Evolutionary conservation across 2,888 invertebrate genomes (phyloP).

Genomic region (Ochlodes sylvanus): DNA sequence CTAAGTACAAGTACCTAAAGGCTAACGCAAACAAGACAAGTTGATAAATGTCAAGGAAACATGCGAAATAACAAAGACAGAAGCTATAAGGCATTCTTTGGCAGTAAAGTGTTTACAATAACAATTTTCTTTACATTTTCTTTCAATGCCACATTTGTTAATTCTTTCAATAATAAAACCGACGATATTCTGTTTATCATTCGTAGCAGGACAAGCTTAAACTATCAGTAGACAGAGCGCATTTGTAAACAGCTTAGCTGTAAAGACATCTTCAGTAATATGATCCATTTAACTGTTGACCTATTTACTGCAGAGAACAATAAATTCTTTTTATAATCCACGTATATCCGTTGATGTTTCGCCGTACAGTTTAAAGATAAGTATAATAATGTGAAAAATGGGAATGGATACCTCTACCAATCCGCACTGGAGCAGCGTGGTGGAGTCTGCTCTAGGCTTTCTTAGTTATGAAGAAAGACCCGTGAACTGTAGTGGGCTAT

Average conservation of each 20-base stretch:
- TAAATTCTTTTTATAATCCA: constrained; percentile 6
- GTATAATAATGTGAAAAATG: background rate
- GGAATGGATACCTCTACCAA: too few species aligned
- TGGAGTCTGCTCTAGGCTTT: too few species aligned
- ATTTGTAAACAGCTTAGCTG: constrained; percentile 2
- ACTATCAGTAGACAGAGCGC: background rate
- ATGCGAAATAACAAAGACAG: background rate
- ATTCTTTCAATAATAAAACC: background rate
- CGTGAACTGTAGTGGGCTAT: too few species aligned
- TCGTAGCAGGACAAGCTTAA: background rate
- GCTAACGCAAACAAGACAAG: too few species aligned
- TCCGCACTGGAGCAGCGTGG: too few species aligned
- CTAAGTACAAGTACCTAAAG: too few species aligned
- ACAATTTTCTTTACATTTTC: background rate
- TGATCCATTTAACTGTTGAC: constrained; percentile 12
- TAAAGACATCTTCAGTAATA: constrained; percentile 8
- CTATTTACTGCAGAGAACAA: constrained; percentile 4
- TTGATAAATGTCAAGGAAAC: background rate
- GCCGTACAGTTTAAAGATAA: constrained; percentile 1
- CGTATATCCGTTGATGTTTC: background rate
- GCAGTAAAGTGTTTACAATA: background rate
- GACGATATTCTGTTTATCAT: background rate
- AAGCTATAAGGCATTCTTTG: background rate
- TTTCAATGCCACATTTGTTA: background rate
- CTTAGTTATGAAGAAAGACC: too few species aligned